Percentiles rank a stretch among this genome's conserved stretches.
phyloP scores from a whole-genome alignment of 2,888 invertebrate species.

The Watsonalla cultraria region DNA sequence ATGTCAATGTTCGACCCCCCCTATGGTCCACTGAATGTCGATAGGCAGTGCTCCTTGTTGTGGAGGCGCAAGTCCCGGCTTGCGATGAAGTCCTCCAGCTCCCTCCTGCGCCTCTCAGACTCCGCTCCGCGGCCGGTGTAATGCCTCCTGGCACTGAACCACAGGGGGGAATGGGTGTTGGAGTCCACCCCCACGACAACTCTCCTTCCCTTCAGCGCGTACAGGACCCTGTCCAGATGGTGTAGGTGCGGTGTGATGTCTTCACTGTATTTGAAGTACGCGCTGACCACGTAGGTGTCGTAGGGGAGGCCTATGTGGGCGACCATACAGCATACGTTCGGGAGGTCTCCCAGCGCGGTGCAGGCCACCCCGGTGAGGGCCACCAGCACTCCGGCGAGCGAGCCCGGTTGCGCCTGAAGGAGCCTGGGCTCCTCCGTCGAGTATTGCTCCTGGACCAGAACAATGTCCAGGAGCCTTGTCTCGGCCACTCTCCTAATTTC shows the following conservation, averaged over 20 bases:
- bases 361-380: neutral
- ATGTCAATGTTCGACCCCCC: slow-evolving; percentile 25
- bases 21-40: slow-evolving; percentile 13
- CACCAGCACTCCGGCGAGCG: neutral
- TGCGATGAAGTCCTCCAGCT: slow-evolving; percentile 5
- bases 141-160: slow-evolving; percentile 7
- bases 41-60: slow-evolving; percentile 9
- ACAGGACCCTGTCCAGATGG: slow-evolving; percentile 4
- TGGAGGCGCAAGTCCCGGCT: slow-evolving; percentile 3
- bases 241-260: neutral
- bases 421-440: neutral
- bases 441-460: neutral
- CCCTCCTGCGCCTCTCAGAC: too few species aligned
- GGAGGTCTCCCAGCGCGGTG: neutral
- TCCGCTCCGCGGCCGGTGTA: neutral
- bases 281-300: neutral
- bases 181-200: slow-evolving; percentile 17
- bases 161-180: slow-evolving; percentile 27
- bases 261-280: neutral
- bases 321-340: neutral
- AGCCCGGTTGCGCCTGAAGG: neutral
- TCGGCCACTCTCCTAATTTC: neutral
- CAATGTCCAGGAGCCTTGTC: neutral
- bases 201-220: neutral
- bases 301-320: neutral